Evolutionary conservation across 1,140 invertebrate species (phyloP).

Genomic region (Pseudomyrmex gracilis): DNA sequence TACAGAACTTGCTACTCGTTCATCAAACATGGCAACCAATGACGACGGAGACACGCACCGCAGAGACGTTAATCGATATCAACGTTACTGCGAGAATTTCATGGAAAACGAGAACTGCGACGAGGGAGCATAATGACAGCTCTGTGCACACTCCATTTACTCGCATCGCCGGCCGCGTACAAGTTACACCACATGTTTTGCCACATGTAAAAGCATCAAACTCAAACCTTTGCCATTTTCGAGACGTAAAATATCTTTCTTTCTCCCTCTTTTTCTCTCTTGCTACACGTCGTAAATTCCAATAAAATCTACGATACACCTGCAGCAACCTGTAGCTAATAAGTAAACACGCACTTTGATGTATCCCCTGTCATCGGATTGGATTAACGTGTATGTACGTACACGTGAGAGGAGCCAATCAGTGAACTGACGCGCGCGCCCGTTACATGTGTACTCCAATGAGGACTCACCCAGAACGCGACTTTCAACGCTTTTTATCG

Average conservation of each 20-base stretch:
- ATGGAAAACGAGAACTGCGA: neutral
- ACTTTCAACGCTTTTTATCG: neutral
- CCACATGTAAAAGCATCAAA: neutral
- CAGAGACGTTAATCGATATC: conserved; percentile 58
- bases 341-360: no score
- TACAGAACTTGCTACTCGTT: conserved; percentile 46
- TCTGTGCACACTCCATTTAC: neutral
- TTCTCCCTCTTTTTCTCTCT: neutral
- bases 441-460: no score
- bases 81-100: neutral
- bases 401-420: no score
- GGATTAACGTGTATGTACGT: no score
- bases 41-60: neutral
- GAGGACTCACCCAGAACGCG: neutral
- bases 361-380: no score
- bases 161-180: neutral
- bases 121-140: neutral
- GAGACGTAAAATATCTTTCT: neutral
- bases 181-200: neutral
- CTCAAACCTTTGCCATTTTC: neutral
- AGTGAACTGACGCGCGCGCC: neutral
- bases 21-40: conserved; percentile 61
- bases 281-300: neutral
- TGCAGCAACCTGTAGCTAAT: neutral
- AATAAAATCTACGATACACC: neutral